Base-by-base conservation (phyloP, 2,797 vertebrate genomes). In the Oreonectes daqikongensis region DNA sequence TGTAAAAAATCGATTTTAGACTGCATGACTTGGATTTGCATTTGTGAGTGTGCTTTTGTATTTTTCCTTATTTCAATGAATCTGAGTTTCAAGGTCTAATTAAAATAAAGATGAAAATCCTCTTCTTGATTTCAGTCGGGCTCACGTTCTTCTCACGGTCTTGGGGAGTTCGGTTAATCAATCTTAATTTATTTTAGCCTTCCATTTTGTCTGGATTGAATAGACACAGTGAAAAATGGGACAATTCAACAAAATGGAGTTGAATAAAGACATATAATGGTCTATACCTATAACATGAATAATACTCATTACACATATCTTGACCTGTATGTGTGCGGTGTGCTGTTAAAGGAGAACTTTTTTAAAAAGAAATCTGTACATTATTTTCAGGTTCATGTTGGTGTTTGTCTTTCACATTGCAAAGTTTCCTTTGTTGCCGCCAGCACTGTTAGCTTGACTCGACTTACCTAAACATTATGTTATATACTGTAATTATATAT, bases 211-310 rank as follows among this genome's bases (percentile, higher is more conserved):
- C 82, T 82, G 72, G 59, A 77, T 75, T 84, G 65, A 72, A 78
- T 64, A 72, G 28, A 61, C 78, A 67, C 55, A 48, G 46, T 46
- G 35, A 82, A 84, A 81, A 85, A 83, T 59, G 52, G 55, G 84
- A 46, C 66, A 86, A 81, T 89, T 82, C 80, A 84, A 90, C 79
- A 86, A 86, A 89, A 88, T 87, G 76, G 85, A 87, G 82, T 79
- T 76, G 83, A 80, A 86, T 87, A 75, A 90, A 87, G 86, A 85
- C 84, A 65, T 24, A 18, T 59, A 71, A 69, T 72, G 82, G 78
- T 73, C 85, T 74, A 85, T 76, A 79, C 81, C 85, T 82, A 69
- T 77, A 86, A 76, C 40, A 32, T 32, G 38, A 53, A 72, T 38
- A 22, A 50, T 65, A 35, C 38, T 71, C 35, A 59, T 72, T 61